Evolutionary conservation across 2,797 vertebrate species (phyloP).

Genomic region (Sebastes hubbsi): DNA sequence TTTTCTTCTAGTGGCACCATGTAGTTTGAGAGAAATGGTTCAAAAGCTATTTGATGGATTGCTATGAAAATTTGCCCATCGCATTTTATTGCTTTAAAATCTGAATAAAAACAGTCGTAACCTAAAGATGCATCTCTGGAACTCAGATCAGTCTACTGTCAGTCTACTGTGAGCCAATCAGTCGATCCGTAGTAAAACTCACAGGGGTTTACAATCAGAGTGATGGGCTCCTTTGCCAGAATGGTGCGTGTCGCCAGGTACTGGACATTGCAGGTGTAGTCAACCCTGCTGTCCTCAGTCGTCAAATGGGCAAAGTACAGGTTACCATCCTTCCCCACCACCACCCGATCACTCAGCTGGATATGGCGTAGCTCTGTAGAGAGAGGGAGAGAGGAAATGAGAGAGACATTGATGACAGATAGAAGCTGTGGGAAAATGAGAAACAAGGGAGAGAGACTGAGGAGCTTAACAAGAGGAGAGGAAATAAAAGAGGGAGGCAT

Average conservation of each 20-base stretch:
- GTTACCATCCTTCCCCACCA: conserved; percentile 89
- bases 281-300: conserved; percentile 81
- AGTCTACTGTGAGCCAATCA: background rate
- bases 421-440: background rate
- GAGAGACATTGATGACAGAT: background rate
- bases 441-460: background rate
- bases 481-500: background rate
- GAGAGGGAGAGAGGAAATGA: conserved; percentile 2
- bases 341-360: conserved; percentile 86
- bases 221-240: conserved; percentile 90
- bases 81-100: background rate
- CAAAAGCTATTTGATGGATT: background rate
- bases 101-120: background rate
- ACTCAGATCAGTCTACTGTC: background rate
- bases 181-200: conserved; percentile 65
- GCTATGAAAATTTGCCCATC: background rate
- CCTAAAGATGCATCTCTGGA: background rate
- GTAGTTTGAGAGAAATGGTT: background rate
- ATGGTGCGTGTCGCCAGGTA: conserved; percentile 89
- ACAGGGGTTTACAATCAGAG: conserved; percentile 86
- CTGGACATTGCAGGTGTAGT: conserved; percentile 94
- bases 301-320: conserved; percentile 91
- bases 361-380: conserved; percentile 85
- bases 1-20: background rate
- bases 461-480: background rate